These are phyloP conservation scores for Luperina nickerlii DNA, from an alignment of 2,888 invertebrate species.

Conservation along the genomic window DNA sequence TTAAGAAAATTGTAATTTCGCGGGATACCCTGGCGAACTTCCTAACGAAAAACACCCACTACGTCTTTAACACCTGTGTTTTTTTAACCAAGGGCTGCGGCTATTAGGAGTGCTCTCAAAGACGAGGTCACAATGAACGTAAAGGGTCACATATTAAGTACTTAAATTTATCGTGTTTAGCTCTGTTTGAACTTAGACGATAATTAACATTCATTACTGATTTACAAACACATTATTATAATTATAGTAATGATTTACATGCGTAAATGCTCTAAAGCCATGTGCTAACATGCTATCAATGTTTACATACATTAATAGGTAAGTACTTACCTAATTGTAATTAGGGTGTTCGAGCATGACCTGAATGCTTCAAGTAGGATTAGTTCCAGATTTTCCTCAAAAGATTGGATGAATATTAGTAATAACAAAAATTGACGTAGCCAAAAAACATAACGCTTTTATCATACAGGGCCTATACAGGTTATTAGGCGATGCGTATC, in stretches of 20 bases:
- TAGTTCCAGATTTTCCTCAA: neutral
- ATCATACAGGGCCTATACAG: neutral
- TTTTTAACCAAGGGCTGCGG: neutral
- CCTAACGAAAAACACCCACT: too few species aligned
- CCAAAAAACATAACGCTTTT: neutral
- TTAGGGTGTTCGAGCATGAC: neutral
- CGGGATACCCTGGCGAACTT: too few species aligned
- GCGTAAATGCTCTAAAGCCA: constrained; percentile 16
- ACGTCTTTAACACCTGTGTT: neutral
- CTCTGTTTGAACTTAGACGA: constrained; percentile 23
- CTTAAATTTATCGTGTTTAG: constrained; percentile 40
- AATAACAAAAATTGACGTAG: neutral
- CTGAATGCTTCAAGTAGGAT: constrained; percentile 28
- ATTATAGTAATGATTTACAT: constrained; percentile 9
- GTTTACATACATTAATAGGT: constrained; percentile 16
- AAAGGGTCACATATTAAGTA: constrained; percentile 39
- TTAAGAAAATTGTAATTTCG: too few species aligned
- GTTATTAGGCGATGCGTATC: too few species aligned
- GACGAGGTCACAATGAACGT: constrained; percentile 19
- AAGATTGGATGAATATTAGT: neutral
- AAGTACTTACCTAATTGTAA: constrained; percentile 3
- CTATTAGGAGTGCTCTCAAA: constrained; percentile 22
- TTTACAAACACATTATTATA: constrained; percentile 42
- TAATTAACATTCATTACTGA: constrained; percentile 26
- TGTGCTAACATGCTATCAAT: constrained; percentile 28